phyloP scores from a whole-genome alignment of 2,888 invertebrate species.

The Parelbella ahira region DNA sequence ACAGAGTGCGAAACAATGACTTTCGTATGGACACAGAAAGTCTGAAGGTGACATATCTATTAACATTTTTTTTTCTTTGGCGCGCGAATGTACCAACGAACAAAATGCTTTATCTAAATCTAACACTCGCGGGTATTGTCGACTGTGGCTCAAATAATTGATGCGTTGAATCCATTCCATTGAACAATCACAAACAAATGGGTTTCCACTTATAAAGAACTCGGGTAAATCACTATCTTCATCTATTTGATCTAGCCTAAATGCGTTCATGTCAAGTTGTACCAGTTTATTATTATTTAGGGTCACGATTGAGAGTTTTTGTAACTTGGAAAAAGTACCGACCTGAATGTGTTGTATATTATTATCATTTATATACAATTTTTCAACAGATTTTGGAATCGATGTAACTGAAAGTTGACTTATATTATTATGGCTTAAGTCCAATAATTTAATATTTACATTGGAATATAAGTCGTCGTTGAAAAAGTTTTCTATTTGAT shows the following conservation, averaged over 20 bases:
- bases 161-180: constrained; percentile 93
- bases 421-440: constrained; percentile 87
- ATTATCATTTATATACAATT: constrained; percentile 87
- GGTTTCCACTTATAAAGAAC: constrained; percentile 91
- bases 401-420: constrained; percentile 83
- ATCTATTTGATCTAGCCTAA: constrained; percentile 84
- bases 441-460: constrained; percentile 85
- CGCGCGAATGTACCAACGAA: constrained; percentile 84
- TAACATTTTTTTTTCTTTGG: constrained; percentile 86
- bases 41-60: constrained; percentile 86
- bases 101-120: constrained; percentile 90
- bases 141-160: constrained; percentile 86
- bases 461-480: constrained; percentile 78
- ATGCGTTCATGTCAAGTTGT: constrained; percentile 86
- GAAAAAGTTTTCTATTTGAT: constrained; percentile 82
- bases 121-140: constrained; percentile 88
- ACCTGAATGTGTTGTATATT: constrained; percentile 84
- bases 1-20: constrained; percentile 92
- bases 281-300: constrained; percentile 87
- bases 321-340: constrained; percentile 85
- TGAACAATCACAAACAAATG: constrained; percentile 91
- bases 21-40: constrained; percentile 90
- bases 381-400: constrained; percentile 86
- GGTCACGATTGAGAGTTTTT: constrained; percentile 85
- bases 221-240: constrained; percentile 86